Base-by-base conservation (phyloP, 2,797 vertebrate species). In the Onychomys torridus region DNA sequence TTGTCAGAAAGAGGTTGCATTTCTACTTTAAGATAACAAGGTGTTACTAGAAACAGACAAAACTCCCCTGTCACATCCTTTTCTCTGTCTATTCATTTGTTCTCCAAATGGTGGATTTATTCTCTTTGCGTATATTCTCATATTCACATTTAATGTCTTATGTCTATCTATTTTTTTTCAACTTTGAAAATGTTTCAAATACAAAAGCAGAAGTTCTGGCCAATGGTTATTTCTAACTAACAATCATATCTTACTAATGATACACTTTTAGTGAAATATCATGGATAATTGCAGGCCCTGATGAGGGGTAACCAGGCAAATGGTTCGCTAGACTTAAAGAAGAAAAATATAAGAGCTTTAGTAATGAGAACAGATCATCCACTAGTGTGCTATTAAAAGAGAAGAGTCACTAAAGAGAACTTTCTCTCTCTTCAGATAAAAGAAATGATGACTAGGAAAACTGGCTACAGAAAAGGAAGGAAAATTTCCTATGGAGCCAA, bases 251-350 rank as follows among this genome's bases (percentile, higher is more conserved):
- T 79, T 92, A 78, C 5, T 57, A 32, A 13, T 25, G 37, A 13
- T 25, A 57, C 9, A 85, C 94, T 92, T 89, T 89, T 75, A 89
- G 92, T 19, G 29, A 89, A 92, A 78, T 52, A 13, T 55, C 49
- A 77, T 85, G 52, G 63, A 71, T 84, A 46, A 73, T 75, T 57
- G 73, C 2, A 85, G 34, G 16, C 65, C 13, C 59, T 89, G 84
- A 76, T 90, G 40, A 86, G n/a, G 76, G 12, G 34, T 40, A 90
- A 86, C 6, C 4, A 19, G 81, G 19, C 13, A 65, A 57, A 89
- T 65, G 57, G 32, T 43, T 79, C 25, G 8, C 46, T 52, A 29
- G 73, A 37, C 25, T 73, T 83, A 65, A 90, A 67, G 16, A n/a
- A 88, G 89, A 43, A 83, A 69, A 76, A 52, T 13, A 46, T 83